Conservation (phyloP, 1,140 invertebrate species). For the Ridgeia piscesae region DNA sequence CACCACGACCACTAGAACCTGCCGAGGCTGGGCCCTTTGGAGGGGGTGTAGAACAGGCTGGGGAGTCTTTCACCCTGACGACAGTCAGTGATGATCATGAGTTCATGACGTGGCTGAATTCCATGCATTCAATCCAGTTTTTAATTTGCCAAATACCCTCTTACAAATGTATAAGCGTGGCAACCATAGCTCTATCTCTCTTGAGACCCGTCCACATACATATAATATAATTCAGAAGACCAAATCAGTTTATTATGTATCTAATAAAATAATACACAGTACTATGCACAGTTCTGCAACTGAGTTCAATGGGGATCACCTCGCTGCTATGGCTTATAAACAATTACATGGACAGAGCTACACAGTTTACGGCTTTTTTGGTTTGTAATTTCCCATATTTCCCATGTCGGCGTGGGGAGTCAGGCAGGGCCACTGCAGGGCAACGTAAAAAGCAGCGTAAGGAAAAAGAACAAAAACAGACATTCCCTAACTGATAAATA, state of each 20-base stretch:
- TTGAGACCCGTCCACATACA: too few relatives aligned
- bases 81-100: not conserved
- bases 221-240: not conserved
- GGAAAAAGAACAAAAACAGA: too few relatives aligned
- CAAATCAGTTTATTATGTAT: not conserved
- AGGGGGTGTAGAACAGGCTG: not conserved
- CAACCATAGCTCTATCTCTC: too few relatives aligned
- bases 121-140: not conserved
- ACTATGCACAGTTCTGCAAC: not conserved
- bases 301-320: not conserved
- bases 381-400: too few relatives aligned
- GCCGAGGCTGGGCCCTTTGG: not conserved
- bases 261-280: too few relatives aligned
- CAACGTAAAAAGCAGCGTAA: too few relatives aligned
- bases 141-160: not conserved
- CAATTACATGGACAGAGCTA: not conserved
- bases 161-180: not conserved
- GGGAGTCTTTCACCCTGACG: not conserved
- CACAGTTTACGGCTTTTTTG: not conserved
- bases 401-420: too few relatives aligned
- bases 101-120: not conserved
- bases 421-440: too few relatives aligned
- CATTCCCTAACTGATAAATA: too few relatives aligned
- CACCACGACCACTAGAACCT: not conserved
- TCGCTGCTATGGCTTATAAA: too few relatives aligned